A percentile compares a stretch with the other conserved stretches of the same genome.
Evolutionary conservation across 2,113 vertebrate genomes (phyloP).

Genomic region (Numenius arquata): DNA sequence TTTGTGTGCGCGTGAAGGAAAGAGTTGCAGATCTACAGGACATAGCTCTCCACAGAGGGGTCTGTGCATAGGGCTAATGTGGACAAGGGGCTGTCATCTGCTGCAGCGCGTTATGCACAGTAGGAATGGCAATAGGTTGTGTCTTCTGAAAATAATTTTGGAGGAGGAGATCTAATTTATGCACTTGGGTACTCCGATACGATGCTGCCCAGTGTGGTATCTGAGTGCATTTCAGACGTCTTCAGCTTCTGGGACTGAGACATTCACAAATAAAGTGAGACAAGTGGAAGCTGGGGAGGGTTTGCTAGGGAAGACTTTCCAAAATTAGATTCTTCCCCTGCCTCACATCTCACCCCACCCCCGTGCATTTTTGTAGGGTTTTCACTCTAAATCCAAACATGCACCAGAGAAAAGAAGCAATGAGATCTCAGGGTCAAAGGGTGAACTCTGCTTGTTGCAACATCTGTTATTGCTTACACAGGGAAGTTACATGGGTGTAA

Average conservation of each 20-base stretch:
- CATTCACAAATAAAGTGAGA: background rate
- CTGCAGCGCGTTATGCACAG: background rate
- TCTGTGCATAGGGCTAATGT: background rate
- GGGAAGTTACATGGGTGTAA: constrained; percentile 46
- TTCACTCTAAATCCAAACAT: constrained; percentile 56
- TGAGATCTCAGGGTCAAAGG: constrained; percentile 4
- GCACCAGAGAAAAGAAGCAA: constrained; percentile 35
- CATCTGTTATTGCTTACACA: constrained; percentile 74
- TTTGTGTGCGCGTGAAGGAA: background rate
- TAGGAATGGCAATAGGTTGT: background rate
- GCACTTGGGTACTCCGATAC: background rate
- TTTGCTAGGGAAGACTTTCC: constrained; percentile 1
- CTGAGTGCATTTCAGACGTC: background rate
- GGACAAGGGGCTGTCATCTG: background rate
- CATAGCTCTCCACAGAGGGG: background rate
- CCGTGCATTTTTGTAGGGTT: constrained; percentile 32
- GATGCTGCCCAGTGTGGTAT: background rate
- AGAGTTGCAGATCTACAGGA: background rate
- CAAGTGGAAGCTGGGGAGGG: background rate
- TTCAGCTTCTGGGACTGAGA: background rate
- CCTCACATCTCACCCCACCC: background rate
- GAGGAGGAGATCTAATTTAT: background rate
- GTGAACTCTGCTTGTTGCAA: constrained; percentile 57
- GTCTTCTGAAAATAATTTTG: background rate
- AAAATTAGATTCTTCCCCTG: constrained; percentile 21